These are phyloP conservation scores for Linnaemya vulpina DNA, from an alignment of 2,888 invertebrate genomes.

Conservation along the genomic window DNA sequence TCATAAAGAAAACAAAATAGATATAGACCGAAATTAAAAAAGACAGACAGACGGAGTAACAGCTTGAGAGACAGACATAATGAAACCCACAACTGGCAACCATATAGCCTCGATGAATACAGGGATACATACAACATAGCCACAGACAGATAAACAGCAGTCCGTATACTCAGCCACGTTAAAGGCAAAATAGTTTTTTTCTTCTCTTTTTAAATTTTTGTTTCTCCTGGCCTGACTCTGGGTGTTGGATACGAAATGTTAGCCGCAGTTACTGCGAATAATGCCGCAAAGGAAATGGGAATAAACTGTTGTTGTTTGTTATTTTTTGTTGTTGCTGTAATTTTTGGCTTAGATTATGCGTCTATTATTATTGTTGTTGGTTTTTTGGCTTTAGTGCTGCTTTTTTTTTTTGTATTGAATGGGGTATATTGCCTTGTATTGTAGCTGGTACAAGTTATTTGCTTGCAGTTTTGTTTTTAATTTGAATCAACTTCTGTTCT, in stretches of 20 bases:
- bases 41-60: conserved; percentile 14
- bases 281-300: conserved; percentile 65
- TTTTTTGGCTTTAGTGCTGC: conserved; percentile 19
- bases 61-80: conserved; percentile 19
- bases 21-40: conserved; percentile 39
- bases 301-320: conserved; percentile 57
- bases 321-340: conserved; percentile 12
- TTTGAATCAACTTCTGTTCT: background rate
- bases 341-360: conserved; percentile 55
- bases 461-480: conserved; percentile 21
- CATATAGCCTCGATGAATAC: conserved; percentile 19
- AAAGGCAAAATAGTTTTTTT: conserved; percentile 30
- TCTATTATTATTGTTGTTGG: conserved; percentile 17
- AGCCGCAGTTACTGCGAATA: conserved; percentile 37
- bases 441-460: conserved; percentile 3
- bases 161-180: conserved; percentile 12
- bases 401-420: conserved; percentile 8
- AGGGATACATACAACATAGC: conserved; percentile 6
- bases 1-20: conserved; percentile 47
- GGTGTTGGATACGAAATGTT: conserved; percentile 22
- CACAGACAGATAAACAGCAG: conserved; percentile 7
- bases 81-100: conserved; percentile 42
- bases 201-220: conserved; percentile 16
- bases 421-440: conserved; percentile 9
- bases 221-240: conserved; percentile 29